Evolutionary conservation across 2,888 invertebrate genomes (phyloP).

Genomic region (Nomada goodeniana): DNA sequence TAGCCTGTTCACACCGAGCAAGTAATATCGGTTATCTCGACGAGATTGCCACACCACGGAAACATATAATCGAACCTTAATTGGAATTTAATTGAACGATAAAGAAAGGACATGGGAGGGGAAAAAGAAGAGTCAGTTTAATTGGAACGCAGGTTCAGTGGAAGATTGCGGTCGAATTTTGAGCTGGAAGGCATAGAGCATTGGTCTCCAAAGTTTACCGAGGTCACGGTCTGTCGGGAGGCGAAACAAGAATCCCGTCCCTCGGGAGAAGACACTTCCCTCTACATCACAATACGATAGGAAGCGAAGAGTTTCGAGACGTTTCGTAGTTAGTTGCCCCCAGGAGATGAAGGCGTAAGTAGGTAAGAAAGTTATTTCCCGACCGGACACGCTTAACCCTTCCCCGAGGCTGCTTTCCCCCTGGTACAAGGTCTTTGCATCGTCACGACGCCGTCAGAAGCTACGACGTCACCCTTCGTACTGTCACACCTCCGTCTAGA

Average conservation of each 20-base stretch:
- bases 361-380: constrained; percentile 85
- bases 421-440: constrained; percentile 50
- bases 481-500: constrained; percentile 62
- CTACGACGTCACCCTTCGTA: constrained; percentile 50
- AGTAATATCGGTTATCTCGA: constrained; percentile 52
- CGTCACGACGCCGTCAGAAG: constrained; percentile 37
- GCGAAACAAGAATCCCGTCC: constrained; percentile 61
- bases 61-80: constrained; percentile 45
- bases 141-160: neutral
- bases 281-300: constrained; percentile 71
- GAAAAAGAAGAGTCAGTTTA: neutral
- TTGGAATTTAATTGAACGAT: constrained; percentile 53
- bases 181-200: neutral
- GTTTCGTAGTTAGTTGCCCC: constrained; percentile 77
- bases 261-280: constrained; percentile 45
- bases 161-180: constrained; percentile 15
- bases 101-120: neutral
- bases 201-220: constrained; percentile 36
- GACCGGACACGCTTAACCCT: constrained; percentile 84
- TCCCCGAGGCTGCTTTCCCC: constrained; percentile 64
- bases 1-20: constrained; percentile 56
- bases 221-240: constrained; percentile 59
- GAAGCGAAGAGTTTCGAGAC: constrained; percentile 75
- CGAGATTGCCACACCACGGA: constrained; percentile 44
- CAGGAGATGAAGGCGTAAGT: constrained; percentile 84